Evolutionary conservation across 1,140 invertebrate genomes (phyloP), one percentile per base, ranked within the genome.

Genomic region (Microplitis mediator): DNA sequence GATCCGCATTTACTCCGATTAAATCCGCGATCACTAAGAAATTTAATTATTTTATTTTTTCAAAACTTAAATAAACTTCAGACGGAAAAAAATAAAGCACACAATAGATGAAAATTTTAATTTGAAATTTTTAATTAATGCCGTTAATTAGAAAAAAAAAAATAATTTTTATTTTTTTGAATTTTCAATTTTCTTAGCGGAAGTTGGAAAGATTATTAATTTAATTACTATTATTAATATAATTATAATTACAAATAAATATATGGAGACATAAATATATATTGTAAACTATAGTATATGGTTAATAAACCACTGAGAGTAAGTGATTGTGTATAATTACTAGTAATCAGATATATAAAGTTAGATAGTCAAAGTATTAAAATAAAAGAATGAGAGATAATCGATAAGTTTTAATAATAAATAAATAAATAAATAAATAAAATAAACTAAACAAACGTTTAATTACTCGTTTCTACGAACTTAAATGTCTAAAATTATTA

Each of bases 321-420:
- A 79, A 79, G 76, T 77, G 75, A 80, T 79, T 83, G 82, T 84
- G 82, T 79, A 84, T 84, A 82, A 78, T 81, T 72, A 76, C 78
- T 74, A 75, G 72, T 80, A 81, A 79, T 81, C 76, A 76, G 73
- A 76, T 77, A 75, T 73, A 79, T 81, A 80, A 77, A 83, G 72
- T 67, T 80, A 80, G 77, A 77, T 80, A 80, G 79, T 80, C 79
- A 79, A 79, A 79, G 77, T 80, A 77, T 78, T 80, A 77, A 76
- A 74, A 70, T 58, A 77, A 70, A 75, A 75, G 73, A 75, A 77
- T 74, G 76, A 64, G 35, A 64, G 45, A 35, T 63, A 16, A 63
- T 63, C n/a, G 14, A 6, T 31, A 36, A 63, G 11, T 36, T 13
- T 32, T 31, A 4, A 23, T 23, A 31, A 31, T 6, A 4, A 32